These are phyloP conservation scores for Perognathus longimembris DNA, from an alignment of 2,113 vertebrate genomes.

Conservation along the genomic window DNA sequence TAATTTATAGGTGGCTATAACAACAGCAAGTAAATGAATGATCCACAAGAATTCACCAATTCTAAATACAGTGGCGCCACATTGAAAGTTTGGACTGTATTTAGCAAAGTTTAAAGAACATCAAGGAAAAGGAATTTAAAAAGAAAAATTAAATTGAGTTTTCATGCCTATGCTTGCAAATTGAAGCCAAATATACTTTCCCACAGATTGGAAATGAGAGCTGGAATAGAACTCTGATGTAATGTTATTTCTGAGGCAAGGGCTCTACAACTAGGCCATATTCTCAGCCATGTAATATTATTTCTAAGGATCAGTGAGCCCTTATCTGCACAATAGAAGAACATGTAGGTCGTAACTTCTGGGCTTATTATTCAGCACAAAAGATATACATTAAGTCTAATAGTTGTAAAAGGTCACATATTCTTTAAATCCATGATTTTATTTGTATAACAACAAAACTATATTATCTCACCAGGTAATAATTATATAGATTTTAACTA, in stretches of 20 bases:
- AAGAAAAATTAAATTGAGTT: neutral
- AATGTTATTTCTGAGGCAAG: neutral
- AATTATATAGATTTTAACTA: slow-evolving; percentile 49
- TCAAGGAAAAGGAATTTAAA: neutral
- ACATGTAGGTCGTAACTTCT: neutral
- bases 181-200: neutral
- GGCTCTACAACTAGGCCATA: no score
- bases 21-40: neutral
- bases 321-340: neutral
- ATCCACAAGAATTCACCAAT: neutral
- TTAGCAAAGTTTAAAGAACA: neutral
- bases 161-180: neutral
- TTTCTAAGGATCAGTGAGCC: neutral
- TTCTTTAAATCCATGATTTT: slow-evolving; percentile 24
- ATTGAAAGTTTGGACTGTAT: neutral
- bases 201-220: neutral
- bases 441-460: slow-evolving; percentile 6
- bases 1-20: slow-evolving; percentile 16
- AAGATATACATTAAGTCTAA: slow-evolving; percentile 24
- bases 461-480: slow-evolving; percentile 6
- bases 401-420: slow-evolving; percentile 35
- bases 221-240: neutral
- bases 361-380: slow-evolving; percentile 19
- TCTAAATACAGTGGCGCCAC: neutral
- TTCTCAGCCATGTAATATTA: neutral